Conservation (phyloP, 1,140 invertebrate genomes). For the Tyrophagus putrescentiae region DNA sequence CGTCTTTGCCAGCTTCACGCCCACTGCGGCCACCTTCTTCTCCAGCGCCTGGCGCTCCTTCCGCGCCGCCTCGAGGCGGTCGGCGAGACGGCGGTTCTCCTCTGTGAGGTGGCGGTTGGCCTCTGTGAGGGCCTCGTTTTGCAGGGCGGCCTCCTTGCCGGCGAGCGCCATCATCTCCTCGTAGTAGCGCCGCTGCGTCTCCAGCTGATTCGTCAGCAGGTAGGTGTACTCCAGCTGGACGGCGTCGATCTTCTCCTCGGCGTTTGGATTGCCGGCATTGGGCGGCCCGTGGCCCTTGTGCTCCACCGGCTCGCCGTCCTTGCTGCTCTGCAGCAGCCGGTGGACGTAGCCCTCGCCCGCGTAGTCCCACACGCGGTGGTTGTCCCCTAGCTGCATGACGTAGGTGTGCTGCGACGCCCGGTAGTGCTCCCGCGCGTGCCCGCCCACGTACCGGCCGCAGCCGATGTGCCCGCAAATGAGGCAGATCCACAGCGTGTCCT, state of each 20-base stretch:
- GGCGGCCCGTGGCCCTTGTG: slow-evolving; percentile 33
- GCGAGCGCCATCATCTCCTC: slow-evolving; percentile 59
- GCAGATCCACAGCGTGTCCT: slow-evolving; percentile 74
- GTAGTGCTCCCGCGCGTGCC: slow-evolving; percentile 70
- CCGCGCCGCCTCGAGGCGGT: slow-evolving; percentile 19
- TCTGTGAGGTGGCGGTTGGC: slow-evolving; percentile 26
- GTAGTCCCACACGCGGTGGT: slow-evolving; percentile 96
- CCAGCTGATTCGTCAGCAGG: slow-evolving; percentile 86
- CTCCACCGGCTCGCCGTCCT: slow-evolving; percentile 93
- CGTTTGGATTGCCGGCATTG: neutral
- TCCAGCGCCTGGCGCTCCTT: slow-evolving; percentile 28
- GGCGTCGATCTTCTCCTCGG: slow-evolving; percentile 28
- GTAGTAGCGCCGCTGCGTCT: slow-evolving; percentile 81
- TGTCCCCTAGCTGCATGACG: slow-evolving; percentile 71
- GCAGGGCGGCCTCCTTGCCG: slow-evolving; percentile 34
- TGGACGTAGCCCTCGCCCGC: slow-evolving; percentile 95
- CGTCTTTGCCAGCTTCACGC: slow-evolving; percentile 23
- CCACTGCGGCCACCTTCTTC: slow-evolving; percentile 27
- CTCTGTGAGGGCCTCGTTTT: slow-evolving; percentile 28
- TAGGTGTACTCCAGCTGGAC: slow-evolving; percentile 64
- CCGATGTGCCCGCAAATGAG: slow-evolving; percentile 95
- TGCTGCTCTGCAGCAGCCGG: slow-evolving; percentile 85
- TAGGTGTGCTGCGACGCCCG: slow-evolving; percentile 89
- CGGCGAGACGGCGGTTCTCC: slow-evolving; percentile 26
- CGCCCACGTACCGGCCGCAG: slow-evolving; percentile 66